Conservation (phyloP, 2,113 vertebrate species). For the Anhinga rufa region DNA sequence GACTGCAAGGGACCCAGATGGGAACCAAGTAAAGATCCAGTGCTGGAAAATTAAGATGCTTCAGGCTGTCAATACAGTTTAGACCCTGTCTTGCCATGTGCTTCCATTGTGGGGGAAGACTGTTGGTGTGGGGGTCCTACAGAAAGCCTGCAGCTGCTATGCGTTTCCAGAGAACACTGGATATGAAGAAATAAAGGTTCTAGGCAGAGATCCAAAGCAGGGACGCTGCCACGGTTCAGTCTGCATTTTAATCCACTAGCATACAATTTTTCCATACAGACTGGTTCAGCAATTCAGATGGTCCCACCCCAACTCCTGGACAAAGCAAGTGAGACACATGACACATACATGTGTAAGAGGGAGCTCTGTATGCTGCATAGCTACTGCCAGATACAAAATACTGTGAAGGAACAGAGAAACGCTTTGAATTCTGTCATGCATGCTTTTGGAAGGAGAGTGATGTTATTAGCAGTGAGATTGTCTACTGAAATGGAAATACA, state of each 20-base stretch:
- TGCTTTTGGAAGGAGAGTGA: slow-evolving; percentile 26
- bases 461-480: slow-evolving; percentile 31
- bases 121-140: neutral
- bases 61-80: neutral
- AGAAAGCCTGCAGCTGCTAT: neutral
- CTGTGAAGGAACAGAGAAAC: neutral
- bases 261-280: slow-evolving; percentile 33
- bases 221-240: slow-evolving; percentile 12
- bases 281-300: slow-evolving; percentile 10
- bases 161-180: neutral
- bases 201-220: slow-evolving; percentile 34
- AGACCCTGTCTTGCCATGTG: neutral
- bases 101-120: neutral
- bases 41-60: neutral
- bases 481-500: slow-evolving; percentile 55
- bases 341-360: neutral
- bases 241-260: neutral
- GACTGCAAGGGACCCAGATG: neutral
- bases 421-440: slow-evolving; percentile 36
- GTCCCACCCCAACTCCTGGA: slow-evolving; percentile 15
- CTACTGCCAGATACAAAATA: neutral
- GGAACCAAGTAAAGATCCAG: neutral
- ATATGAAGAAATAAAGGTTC: slow-evolving; percentile 28
- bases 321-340: neutral
- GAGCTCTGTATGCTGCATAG: neutral